Evolutionary conservation across 92 coral and sea anemone species (phyloP).

Genomic region (Palythoa heliodiscus): DNA sequence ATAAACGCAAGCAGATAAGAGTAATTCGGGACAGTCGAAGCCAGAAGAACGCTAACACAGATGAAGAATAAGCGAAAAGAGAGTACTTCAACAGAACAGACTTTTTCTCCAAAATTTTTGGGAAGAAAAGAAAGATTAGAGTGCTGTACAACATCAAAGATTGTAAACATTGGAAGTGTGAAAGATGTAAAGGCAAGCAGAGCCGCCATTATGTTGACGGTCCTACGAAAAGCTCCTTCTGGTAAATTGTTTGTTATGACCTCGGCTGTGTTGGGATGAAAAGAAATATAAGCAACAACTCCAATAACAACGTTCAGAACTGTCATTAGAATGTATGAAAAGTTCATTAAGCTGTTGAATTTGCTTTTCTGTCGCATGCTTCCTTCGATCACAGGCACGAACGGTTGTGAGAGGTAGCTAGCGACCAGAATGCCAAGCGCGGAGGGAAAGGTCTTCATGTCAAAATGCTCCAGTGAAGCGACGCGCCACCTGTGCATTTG

Average conservation of each 20-base stretch:
- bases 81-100: conserved; percentile 55
- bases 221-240: conserved; percentile 79
- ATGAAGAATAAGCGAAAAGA: conserved; percentile 64
- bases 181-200: conserved; percentile 87
- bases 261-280: conserved; percentile 85
- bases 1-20: conserved; percentile 78
- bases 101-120: conserved; percentile 52
- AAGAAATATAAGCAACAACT: conserved; percentile 83
- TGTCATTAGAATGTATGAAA: conserved; percentile 83
- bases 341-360: conserved; percentile 68
- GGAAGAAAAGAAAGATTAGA: conserved; percentile 60
- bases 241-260: conserved; percentile 93
- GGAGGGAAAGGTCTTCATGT: conserved; percentile 80
- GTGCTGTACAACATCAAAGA: conserved; percentile 82
- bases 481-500: conserved; percentile 76
- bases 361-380: conserved; percentile 85
- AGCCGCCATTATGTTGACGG: conserved; percentile 88
- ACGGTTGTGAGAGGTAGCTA: conserved; percentile 95
- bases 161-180: conserved; percentile 95
- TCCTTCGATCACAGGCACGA: conserved; percentile 95
- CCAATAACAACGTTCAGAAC: conserved; percentile 85
- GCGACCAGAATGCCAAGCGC: conserved; percentile 94
- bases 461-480: conserved; percentile 74
- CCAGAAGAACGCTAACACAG: conserved; percentile 65
- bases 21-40: conserved; percentile 74